Base-by-base conservation (phyloP, 1,140 invertebrate genomes). In the Melitaea cinxia region DNA sequence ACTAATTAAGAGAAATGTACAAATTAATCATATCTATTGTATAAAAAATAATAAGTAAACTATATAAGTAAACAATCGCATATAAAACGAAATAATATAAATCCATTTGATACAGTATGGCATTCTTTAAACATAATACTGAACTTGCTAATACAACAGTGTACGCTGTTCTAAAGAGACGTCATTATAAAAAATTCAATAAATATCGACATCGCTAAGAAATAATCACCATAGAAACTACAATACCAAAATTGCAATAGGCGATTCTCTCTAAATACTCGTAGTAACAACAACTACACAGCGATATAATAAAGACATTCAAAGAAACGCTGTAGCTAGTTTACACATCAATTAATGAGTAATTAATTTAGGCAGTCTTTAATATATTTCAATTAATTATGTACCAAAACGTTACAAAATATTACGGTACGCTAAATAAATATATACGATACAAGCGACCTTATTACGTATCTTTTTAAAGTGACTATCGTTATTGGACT, bases 331-430 rank as follows among this genome's bases (percentile, higher is more conserved):
- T 75, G 62, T 77, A 64, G 73, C 78, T 82, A 87, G 77, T 78
- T 77, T 83, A 86, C 73, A 85, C 75, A 75, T 85, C 75, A 78
- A 86, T 75, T 81, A 83, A 65, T 79, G 80, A 83, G 79, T 86
- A 82, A 75, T 88, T 86, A 89, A 85, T 89, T 88, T 88, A 90
- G 84, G 88, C 88, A 90, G 86, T 90, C 88, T 90, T 90, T 82
- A 85, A 83, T 84, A 85, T 82, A 85, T 80, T 82, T 82, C 81
- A 81, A 79, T 83, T 81, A 80, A 78, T 76, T 76, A 83, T 74
- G 74, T 77, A 82, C 78, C 70, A 74, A 85, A 81, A 71, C 66
- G 72, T 81, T 82, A 75, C 73, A 73, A 72, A 85, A 82, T 77
- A 78, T 71, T 76, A 82, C 77, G 77, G 68, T 75, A 78, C 72